Conservation (phyloP, 2,113 vertebrate genomes). For the Xenopus borealis region DNA sequence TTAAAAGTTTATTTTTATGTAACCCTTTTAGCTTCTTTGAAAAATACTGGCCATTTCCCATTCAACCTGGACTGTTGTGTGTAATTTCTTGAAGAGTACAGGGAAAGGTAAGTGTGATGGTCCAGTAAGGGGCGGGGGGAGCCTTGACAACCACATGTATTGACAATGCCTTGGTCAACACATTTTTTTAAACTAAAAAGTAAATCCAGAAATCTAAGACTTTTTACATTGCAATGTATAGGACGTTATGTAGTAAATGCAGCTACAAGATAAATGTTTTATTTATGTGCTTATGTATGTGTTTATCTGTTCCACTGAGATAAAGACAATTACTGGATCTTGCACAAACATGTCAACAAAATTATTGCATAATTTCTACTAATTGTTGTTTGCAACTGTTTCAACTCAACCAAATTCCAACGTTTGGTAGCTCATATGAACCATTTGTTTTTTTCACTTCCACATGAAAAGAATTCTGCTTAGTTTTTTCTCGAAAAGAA, state of each 20-base stretch:
- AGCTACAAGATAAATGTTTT: not conserved
- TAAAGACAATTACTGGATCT: constrained; percentile 7
- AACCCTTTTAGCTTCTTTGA: no score
- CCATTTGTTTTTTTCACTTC: not conserved
- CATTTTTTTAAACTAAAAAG: no score
- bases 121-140: no score
- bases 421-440: not conserved
- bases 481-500: not conserved
- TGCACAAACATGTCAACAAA: constrained; percentile 12
- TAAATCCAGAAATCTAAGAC: not conserved
- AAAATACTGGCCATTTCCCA: no score
- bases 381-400: constrained; percentile 6
- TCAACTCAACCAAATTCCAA: constrained; percentile 14
- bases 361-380: constrained; percentile 10
- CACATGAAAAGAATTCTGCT: not conserved
- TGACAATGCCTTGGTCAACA: no score
- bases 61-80: no score
- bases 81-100: no score
- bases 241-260: not conserved
- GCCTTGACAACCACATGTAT: no score
- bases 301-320: not conserved
- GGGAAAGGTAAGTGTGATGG: no score
- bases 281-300: constrained; percentile 1
- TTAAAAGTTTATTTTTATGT: no score
- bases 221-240: not conserved